These are phyloP conservation scores for Turritopsis dohrnii DNA, from an alignment of 30 jellyfish, hydroid and myxozoan genomes.

Conservation along the genomic window DNA sequence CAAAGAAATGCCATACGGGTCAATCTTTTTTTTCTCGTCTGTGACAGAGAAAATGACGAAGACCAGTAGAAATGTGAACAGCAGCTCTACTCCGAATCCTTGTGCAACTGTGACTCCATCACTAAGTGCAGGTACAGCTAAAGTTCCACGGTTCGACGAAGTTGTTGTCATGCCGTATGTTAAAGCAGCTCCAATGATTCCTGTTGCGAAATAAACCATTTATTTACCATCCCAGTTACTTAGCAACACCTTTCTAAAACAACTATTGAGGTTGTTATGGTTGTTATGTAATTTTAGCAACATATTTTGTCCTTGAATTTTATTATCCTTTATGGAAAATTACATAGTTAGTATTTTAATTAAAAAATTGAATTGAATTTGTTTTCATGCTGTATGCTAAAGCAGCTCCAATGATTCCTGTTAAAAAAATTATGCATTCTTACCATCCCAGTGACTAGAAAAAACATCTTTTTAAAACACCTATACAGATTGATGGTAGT, in stretches of 20 bases:
- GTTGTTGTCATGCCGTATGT: slow-evolving; percentile 66
- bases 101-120: slow-evolving; percentile 60
- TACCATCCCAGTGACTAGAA: no score
- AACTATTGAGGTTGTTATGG: no score
- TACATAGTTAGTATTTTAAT: no score
- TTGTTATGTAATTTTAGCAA: no score
- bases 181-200: neutral
- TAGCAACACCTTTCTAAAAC: no score
- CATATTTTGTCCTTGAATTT: no score
- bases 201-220: neutral
- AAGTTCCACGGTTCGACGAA: slow-evolving; percentile 19
- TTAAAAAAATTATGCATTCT: neutral
- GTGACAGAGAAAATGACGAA: slow-evolving; percentile 74
- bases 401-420: neutral
- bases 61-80: slow-evolving; percentile 75
- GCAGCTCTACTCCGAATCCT: slow-evolving; percentile 81
- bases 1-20: slow-evolving; percentile 81
- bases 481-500: no score
- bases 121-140: slow-evolving; percentile 53
- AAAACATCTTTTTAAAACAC: no score
- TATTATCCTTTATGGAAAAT: no score
- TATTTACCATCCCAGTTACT: neutral
- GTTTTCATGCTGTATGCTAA: slow-evolving; percentile 57
- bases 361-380: no score
- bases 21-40: slow-evolving; percentile 70